Percentiles rank a stretch among this genome's conserved stretches.
Conservation (phyloP, 2,113 vertebrate species). For the Sinocyclocheilus rhinocerous region DNA sequence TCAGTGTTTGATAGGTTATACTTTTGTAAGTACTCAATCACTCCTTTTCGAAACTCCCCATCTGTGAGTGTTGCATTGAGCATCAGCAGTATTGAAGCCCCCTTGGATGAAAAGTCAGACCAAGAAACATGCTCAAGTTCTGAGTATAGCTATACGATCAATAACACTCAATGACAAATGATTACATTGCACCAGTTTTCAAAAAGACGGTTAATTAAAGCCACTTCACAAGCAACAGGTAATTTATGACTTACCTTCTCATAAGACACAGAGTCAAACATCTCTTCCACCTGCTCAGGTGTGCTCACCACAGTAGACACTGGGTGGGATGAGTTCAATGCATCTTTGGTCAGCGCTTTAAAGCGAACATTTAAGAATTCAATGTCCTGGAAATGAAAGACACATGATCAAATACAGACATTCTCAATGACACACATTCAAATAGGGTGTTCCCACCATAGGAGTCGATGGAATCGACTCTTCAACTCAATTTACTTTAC, state of each 20-base stretch:
- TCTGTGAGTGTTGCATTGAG: conserved; percentile 82
- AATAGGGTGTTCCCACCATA: not conserved
- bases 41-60: conserved; percentile 84
- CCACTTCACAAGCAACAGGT: not conserved
- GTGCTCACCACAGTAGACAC: conserved; percentile 85
- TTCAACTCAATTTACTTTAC: no score
- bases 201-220: not conserved
- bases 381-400: conserved; percentile 79
- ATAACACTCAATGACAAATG: not conserved
- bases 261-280: conserved; percentile 95
- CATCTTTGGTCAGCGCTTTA: conserved; percentile 85
- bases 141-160: not conserved
- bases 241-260: conserved; percentile 81
- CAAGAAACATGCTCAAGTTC: not conserved
- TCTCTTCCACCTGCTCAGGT: conserved; percentile 89
- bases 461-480: no score
- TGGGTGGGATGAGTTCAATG: conserved; percentile 88
- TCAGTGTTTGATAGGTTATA: conserved; percentile 80
- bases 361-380: conserved; percentile 85
- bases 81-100: conserved; percentile 93
- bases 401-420: not conserved
- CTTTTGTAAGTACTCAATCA: conserved; percentile 82
- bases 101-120: conserved; percentile 67
- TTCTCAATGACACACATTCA: not conserved
- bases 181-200: not conserved